A percentile compares a stretch with the other conserved stretches of the same genome.
These are phyloP conservation scores for Pollenia amentaria DNA, from an alignment of 2,888 invertebrate species.

Conservation along the genomic window DNA sequence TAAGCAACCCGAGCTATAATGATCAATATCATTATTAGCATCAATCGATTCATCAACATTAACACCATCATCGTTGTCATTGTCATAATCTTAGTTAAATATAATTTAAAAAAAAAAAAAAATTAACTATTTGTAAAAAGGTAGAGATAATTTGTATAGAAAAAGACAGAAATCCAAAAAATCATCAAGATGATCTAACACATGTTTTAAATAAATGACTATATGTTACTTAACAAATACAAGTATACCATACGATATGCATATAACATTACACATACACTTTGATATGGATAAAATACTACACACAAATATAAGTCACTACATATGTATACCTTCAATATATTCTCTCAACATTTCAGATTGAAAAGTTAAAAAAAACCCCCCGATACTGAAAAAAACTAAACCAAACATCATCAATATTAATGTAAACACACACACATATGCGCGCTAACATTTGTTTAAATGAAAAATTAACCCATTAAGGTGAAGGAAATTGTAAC, in stretches of 20 bases:
- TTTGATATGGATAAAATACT: not conserved
- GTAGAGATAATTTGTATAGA: slow-evolving; percentile 1
- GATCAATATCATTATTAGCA: slow-evolving; percentile 14
- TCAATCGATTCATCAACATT: slow-evolving; percentile 4
- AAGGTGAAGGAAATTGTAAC: not conserved
- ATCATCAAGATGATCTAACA: slow-evolving; percentile 66
- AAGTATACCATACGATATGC: slow-evolving; percentile 7
- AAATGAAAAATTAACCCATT: slow-evolving; percentile 34
- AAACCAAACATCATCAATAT: slow-evolving; percentile 35
- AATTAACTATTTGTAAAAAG: slow-evolving; percentile 10
- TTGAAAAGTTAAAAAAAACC: slow-evolving; percentile 6
- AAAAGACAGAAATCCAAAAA: slow-evolving; percentile 13
- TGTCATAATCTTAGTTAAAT: not conserved
- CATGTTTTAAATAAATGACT: slow-evolving; percentile 53
- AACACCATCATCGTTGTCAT: slow-evolving; percentile 9
- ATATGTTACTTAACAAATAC: slow-evolving; percentile 55
- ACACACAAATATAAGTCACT: not conserved
- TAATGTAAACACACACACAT: not conserved
- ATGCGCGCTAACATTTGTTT: not conserved
- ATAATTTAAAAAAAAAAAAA: slow-evolving; percentile 20
- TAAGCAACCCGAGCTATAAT: slow-evolving; percentile 22
- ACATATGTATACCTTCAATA: not conserved
- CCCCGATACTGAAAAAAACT: not conserved
- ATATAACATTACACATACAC: slow-evolving; percentile 1
- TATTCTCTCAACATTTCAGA: slow-evolving; percentile 8